phyloP scores from a whole-genome alignment of 2,113 vertebrate genomes.

The Cyanoramphus novaezelandiae region DNA sequence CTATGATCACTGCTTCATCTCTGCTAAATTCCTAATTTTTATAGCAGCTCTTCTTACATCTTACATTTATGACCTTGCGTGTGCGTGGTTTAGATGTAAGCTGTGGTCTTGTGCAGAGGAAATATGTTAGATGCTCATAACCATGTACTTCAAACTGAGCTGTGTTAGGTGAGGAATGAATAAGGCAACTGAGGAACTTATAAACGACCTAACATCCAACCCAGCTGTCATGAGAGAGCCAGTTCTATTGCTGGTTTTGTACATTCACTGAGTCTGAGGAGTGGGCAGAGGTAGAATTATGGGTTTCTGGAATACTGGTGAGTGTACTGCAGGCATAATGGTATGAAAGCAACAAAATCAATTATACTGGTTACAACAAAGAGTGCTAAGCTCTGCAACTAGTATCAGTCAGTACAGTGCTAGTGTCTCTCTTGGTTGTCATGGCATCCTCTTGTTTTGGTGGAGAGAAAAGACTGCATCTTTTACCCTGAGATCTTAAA shows the following conservation, averaged over 20 bases:
- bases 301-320: neutral
- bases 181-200: neutral
- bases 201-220: neutral
- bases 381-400: neutral
- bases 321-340: neutral
- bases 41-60: neutral
- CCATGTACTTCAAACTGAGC: neutral
- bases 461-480: neutral
- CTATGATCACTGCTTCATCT: neutral
- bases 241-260: neutral
- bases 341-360: neutral
- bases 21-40: neutral
- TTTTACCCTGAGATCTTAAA: neutral
- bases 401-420: neutral
- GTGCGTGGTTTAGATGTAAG: neutral
- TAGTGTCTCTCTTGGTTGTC: neutral
- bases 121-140: neutral
- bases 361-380: neutral
- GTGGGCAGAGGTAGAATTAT: neutral
- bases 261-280: neutral
- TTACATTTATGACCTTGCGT: neutral
- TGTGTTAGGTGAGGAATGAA: neutral
- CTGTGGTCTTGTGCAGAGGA: neutral
- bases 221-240: neutral
- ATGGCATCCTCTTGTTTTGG: neutral